Evolutionary conservation across 2,797 vertebrate genomes (phyloP).

Genomic region (Myotis myotis): DNA sequence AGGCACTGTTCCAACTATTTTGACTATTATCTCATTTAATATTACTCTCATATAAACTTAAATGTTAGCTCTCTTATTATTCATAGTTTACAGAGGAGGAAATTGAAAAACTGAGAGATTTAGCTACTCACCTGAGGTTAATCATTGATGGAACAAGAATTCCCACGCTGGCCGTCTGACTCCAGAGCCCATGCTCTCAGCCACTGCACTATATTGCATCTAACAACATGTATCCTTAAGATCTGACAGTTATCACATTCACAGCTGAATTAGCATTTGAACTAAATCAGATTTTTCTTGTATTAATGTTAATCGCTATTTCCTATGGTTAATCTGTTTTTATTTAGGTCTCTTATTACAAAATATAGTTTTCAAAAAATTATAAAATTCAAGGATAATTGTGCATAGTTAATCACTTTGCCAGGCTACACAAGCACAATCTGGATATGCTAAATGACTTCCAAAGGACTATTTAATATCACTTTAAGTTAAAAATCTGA

Average conservation of each 20-base stretch:
- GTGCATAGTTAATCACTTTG: background rate
- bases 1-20: background rate
- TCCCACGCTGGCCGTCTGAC: background rate
- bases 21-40: background rate
- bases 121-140: background rate
- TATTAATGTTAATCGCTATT: background rate
- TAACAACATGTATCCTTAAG: background rate
- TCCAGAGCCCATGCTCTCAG: background rate
- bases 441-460: background rate
- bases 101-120: slow-evolving; percentile 10
- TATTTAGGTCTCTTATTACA: slow-evolving; percentile 27
- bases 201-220: background rate
- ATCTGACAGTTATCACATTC: background rate
- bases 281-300: background rate
- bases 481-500: slow-evolving; percentile 4
- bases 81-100: background rate
- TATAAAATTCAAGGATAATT: slow-evolving; percentile 9
- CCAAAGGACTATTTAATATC: background rate
- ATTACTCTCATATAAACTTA: background rate
- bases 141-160: background rate
- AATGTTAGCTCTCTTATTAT: slow-evolving; percentile 5
- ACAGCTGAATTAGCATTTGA: background rate
- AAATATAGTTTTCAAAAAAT: slow-evolving; percentile 22
- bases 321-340: background rate
- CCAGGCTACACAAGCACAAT: background rate